Evolutionary conservation across 2,113 vertebrate species (phyloP).

Genomic region (Peromyscus leucopus): DNA sequence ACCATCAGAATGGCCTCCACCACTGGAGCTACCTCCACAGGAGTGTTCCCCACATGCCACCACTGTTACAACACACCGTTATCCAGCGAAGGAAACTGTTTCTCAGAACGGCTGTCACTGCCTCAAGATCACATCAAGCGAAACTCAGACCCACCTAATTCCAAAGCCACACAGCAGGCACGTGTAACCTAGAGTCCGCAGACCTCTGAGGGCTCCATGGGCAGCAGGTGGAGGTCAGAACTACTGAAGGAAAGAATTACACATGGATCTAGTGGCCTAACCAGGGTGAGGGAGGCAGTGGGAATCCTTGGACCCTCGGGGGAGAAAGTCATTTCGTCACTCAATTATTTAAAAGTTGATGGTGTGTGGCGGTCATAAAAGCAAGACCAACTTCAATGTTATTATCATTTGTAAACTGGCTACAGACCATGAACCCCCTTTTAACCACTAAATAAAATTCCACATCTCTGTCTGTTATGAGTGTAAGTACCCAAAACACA

Average conservation of each 20-base stretch:
- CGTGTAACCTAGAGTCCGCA: neutral
- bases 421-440: neutral
- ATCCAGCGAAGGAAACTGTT: neutral
- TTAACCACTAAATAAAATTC: constrained; percentile 8
- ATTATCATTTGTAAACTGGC: neutral
- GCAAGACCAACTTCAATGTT: constrained; percentile 14
- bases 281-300: neutral
- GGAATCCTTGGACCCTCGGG: neutral
- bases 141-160: neutral
- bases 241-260: neutral
- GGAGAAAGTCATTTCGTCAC: neutral
- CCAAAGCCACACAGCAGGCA: neutral
- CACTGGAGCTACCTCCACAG: accelerated
- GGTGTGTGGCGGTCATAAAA: neutral
- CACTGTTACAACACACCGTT: neutral
- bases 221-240: neutral
- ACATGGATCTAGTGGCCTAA: neutral
- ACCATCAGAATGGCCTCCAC: neutral
- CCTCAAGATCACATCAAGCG: neutral
- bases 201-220: neutral
- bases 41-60: neutral
- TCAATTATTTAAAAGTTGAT: neutral
- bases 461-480: neutral
- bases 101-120: neutral
- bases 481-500: too few relatives aligned